Evolutionary conservation across 2,797 vertebrate species (phyloP).

Genomic region (Neosilurus hyrtlii): DNA sequence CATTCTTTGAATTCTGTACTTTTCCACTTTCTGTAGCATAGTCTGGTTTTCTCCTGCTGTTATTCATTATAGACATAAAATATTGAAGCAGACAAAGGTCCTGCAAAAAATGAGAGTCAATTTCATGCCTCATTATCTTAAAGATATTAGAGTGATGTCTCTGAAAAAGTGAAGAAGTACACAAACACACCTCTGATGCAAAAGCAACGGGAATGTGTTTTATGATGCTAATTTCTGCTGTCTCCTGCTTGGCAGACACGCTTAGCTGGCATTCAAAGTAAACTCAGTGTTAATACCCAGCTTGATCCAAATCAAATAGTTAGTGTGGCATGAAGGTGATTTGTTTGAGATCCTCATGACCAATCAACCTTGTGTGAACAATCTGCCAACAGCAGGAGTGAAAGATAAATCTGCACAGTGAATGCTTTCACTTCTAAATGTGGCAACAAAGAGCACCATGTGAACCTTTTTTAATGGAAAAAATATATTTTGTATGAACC

Average conservation of each 20-base stretch:
- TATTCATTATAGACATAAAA: slow-evolving; percentile 30
- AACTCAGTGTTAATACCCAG: slow-evolving; percentile 12
- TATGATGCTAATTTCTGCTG: slow-evolving; percentile 1
- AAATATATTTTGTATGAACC: neutral
- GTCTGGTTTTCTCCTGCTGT: slow-evolving; percentile 4
- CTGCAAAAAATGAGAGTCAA: slow-evolving; percentile 37
- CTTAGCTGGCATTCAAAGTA: slow-evolving; percentile 2
- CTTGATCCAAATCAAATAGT: slow-evolving; percentile 25
- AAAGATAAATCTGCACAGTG: slow-evolving; percentile 25
- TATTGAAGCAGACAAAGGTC: slow-evolving; percentile 35
- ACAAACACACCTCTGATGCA: slow-evolving; percentile 24
- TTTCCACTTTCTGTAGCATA: slow-evolving; percentile 9
- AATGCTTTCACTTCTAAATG: neutral
- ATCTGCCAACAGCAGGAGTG: slow-evolving; percentile 22
- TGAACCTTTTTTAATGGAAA: neutral
- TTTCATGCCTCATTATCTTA: slow-evolving; percentile 52
- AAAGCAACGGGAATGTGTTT: neutral
- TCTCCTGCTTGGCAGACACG: slow-evolving; percentile 12
- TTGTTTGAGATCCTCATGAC: slow-evolving; percentile 5
- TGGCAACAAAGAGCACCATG: neutral
- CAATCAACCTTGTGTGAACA: slow-evolving; percentile 11
- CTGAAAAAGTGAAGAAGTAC: slow-evolving; percentile 26
- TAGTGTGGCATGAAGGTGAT: slow-evolving; percentile 21
- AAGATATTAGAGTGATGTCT: slow-evolving; percentile 37
- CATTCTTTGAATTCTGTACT: neutral